Conservation (phyloP, 2,113 vertebrate genomes). For the Heteronetta atricapilla region DNA sequence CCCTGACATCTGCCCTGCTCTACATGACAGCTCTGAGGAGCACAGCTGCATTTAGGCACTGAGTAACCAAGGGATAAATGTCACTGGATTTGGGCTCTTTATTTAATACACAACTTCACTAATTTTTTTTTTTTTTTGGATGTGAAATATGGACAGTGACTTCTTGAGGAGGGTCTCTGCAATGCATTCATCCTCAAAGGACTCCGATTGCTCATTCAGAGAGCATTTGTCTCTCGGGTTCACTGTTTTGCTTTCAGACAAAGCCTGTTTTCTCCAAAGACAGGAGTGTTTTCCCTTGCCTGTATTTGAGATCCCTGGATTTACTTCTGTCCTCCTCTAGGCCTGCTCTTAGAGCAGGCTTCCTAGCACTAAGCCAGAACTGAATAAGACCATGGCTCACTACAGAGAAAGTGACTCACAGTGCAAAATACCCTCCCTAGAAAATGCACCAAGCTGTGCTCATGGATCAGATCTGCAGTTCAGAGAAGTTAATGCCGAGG, state of each 20-base stretch:
- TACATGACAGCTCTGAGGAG: not conserved
- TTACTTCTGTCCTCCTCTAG: not conserved
- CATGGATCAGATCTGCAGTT: not conserved
- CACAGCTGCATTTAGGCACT: not conserved
- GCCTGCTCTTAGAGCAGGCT: not conserved
- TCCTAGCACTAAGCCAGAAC: not conserved
- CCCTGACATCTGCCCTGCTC: not conserved
- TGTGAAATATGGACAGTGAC: not conserved
- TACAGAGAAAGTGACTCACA: not conserved
- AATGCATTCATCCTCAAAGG: accelerated
- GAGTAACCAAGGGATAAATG: not conserved
- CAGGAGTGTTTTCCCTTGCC: not conserved
- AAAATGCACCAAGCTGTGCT: not conserved
- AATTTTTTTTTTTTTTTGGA: not conserved
- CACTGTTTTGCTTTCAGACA: not conserved
- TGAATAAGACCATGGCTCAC: not conserved
- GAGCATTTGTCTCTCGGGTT: not conserved
- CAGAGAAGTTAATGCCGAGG: not conserved
- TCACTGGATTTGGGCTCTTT: not conserved
- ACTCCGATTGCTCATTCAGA: not conserved
- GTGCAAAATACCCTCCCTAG: not conserved
- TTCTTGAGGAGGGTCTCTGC: not conserved
- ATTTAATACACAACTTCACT: not conserved
- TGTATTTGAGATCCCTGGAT: not conserved
- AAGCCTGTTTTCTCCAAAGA: not conserved